phyloP scores from a whole-genome alignment of 2,888 invertebrate genomes.

The Diachrysia chrysitis region DNA sequence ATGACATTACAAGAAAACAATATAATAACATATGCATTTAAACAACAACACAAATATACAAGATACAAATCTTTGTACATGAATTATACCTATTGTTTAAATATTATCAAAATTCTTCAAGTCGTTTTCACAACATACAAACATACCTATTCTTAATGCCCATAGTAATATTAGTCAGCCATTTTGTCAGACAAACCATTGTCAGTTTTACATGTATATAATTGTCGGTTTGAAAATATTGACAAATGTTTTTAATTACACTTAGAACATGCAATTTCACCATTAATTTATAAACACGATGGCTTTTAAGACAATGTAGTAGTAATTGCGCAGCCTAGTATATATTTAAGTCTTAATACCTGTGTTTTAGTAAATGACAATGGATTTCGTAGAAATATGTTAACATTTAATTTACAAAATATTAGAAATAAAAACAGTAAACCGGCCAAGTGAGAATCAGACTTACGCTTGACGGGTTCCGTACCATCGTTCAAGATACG shows the following conservation, averaged over 20 bases:
- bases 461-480: not conserved
- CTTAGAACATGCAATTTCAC: slow-evolving; percentile 30
- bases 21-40: no score
- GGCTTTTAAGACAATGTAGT: not conserved
- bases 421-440: no score
- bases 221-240: slow-evolving; percentile 15
- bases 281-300: slow-evolving; percentile 37
- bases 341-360: not conserved
- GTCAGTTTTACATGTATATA: not conserved
- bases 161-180: not conserved
- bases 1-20: no score
- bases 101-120: no score
- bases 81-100: no score
- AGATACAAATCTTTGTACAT: no score
- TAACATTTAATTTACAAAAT: not conserved
- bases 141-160: no score
- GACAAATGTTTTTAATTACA: slow-evolving; percentile 20
- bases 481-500: no score
- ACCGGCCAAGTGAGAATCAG: not conserved
- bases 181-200: not conserved
- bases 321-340: not conserved
- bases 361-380: not conserved
- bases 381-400: not conserved
- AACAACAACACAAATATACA: no score
- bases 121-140: no score